Conservation (phyloP, 1,140 invertebrate species). For the Hylyphantes graminicola region DNA sequence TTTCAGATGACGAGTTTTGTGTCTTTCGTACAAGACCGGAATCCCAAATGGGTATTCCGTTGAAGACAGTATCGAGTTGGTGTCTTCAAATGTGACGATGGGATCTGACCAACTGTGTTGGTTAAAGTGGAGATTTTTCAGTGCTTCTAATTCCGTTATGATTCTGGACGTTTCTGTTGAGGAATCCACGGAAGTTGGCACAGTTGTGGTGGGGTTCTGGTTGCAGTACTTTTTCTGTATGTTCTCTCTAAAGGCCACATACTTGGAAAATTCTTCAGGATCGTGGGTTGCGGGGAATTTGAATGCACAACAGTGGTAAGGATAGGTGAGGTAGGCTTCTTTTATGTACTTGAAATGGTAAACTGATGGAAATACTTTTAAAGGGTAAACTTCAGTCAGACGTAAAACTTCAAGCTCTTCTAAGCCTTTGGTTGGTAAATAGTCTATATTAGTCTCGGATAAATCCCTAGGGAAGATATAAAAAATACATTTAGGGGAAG, state of each 20-base stretch:
- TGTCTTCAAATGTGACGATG: background rate
- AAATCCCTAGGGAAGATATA: conserved; percentile 72
- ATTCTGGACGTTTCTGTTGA: background rate
- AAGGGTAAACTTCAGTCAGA: conserved; percentile 77
- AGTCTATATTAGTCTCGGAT: conserved; percentile 79
- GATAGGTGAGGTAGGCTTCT: conserved; percentile 79
- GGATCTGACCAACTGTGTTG: background rate
- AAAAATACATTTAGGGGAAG: background rate
- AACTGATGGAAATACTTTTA: conserved; percentile 86
- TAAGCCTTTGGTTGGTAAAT: conserved; percentile 79
- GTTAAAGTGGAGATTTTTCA: background rate
- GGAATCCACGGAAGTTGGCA: background rate
- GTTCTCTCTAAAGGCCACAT: conserved; percentile 45
- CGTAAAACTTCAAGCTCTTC: conserved; percentile 77
- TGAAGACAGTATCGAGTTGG: background rate
- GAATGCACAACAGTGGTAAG: conserved; percentile 92
- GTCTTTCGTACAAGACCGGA: background rate
- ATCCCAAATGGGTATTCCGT: background rate
- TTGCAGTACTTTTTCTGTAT: conserved; percentile 54
- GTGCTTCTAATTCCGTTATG: background rate
- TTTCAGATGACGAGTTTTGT: background rate
- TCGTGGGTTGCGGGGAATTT: conserved; percentile 80
- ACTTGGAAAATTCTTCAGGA: conserved; percentile 56
- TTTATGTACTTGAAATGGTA: conserved; percentile 76
- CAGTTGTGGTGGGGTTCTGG: conserved; percentile 38